These are phyloP conservation scores for Rhizoglyphus robini DNA, from an alignment of 1,140 invertebrate species.

Conservation along the genomic window DNA sequence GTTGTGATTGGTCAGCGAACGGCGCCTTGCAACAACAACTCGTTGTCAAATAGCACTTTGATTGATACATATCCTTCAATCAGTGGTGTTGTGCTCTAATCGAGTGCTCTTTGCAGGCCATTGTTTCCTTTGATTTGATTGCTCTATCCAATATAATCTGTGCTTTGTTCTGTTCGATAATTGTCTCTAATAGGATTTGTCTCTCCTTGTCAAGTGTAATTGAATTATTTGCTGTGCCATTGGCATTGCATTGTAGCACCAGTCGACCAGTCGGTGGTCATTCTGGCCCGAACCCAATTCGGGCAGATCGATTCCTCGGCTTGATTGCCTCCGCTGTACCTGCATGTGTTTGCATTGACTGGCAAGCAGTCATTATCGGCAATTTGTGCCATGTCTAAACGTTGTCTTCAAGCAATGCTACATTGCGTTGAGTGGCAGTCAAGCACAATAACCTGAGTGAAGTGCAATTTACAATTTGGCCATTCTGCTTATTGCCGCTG, in stretches of 20 bases:
- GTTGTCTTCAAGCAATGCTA: not conserved
- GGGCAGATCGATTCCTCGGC: not conserved
- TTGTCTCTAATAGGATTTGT: not conserved
- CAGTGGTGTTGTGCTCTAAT: not conserved
- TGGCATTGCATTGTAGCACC: not conserved
- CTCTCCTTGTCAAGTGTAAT: not conserved
- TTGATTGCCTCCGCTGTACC: not conserved
- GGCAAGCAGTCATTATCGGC: slow-evolving; percentile 8
- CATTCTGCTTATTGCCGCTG: not conserved
- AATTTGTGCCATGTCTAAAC: slow-evolving; percentile 7
- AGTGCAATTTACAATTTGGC: not conserved
- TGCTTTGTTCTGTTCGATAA: not conserved
- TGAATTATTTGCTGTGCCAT: slow-evolving; percentile 3
- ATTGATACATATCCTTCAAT: too few relatives aligned
- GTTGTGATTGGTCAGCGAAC: too few relatives aligned
- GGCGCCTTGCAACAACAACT: too few relatives aligned
- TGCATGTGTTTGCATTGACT: not conserved
- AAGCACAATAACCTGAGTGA: not conserved
- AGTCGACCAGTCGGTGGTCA: not conserved
- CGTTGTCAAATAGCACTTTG: too few relatives aligned
- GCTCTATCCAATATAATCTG: not conserved
- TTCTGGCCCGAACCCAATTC: not conserved
- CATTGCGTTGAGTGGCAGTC: not conserved
- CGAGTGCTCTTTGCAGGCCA: not conserved
- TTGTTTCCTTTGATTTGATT: not conserved